Conservation (phyloP, 2,888 invertebrate species). For the Campoletis raptor region DNA sequence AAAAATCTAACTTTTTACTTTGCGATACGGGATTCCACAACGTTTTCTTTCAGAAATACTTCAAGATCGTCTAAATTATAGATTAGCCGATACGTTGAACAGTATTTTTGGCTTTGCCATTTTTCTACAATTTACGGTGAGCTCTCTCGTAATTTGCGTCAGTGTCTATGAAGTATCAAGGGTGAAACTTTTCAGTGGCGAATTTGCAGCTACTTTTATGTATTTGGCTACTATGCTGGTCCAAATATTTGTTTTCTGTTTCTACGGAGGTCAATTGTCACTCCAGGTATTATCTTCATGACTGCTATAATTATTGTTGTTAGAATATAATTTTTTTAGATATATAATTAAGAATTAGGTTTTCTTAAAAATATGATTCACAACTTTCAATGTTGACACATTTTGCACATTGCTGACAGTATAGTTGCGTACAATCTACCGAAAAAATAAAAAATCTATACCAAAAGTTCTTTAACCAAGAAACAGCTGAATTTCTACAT, state of each 20-base stretch:
- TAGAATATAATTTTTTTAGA: no score
- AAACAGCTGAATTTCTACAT: no score
- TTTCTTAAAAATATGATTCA: no score
- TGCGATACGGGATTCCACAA: neutral
- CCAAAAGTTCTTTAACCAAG: no score
- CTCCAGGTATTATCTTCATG: neutral
- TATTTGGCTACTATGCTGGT: conserved; percentile 71
- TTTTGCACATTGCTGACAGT: no score
- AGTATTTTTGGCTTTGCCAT: conserved; percentile 69
- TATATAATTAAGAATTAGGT: no score
- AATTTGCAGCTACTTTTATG: conserved; percentile 63
- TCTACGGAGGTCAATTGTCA: conserved; percentile 64
- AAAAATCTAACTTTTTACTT: neutral
- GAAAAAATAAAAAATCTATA: no score
- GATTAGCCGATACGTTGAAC: conserved; percentile 55
- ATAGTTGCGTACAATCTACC: no score
- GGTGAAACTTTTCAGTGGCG: conserved; percentile 61
- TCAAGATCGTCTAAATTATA: conserved; percentile 9
- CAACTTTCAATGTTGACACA: no score
- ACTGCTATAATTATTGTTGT: neutral
- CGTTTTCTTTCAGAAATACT: neutral
- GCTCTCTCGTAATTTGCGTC: conserved; percentile 72
- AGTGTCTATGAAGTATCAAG: conserved; percentile 72
- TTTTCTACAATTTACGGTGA: conserved; percentile 69
- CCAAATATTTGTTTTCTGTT: conserved; percentile 71